A percentile compares a stretch with the other conserved stretches of the same genome.
Conservation (phyloP, 35 echinoderm and acorn worm species). For the Heliocidaris erythrogramma region DNA sequence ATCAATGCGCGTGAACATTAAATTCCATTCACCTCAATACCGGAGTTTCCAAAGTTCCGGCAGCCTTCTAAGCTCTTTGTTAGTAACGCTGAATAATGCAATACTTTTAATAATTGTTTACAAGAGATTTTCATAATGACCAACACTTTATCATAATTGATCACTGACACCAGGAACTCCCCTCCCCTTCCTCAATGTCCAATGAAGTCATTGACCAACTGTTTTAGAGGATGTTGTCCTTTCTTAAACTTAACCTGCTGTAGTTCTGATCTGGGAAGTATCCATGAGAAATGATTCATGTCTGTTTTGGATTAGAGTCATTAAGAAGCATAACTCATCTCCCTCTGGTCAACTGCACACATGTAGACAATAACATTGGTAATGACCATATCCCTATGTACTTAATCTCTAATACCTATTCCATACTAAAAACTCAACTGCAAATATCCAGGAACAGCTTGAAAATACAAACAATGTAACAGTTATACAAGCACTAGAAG, state of each 20-base stretch:
- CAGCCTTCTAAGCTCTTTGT: too few relatives aligned
- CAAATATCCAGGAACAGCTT: background rate
- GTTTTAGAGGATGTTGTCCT: background rate
- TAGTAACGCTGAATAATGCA: too few relatives aligned
- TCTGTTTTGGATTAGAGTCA: background rate
- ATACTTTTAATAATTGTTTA: background rate
- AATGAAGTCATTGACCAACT: background rate
- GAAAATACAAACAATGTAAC: background rate
- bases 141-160: background rate
- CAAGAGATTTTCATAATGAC: background rate
- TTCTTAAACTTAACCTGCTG: background rate
- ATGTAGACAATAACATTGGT: background rate
- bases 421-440: background rate
- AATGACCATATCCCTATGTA: background rate
- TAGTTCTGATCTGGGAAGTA: background rate
- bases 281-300: background rate
- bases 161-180: background rate
- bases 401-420: background rate
- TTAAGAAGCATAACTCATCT: background rate
- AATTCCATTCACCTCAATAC: too few relatives aligned
- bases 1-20: too few relatives aligned
- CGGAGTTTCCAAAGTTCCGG: too few relatives aligned
- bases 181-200: background rate
- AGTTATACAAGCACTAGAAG: background rate
- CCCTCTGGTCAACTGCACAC: background rate